These are phyloP conservation scores for Chymomyza caudatula DNA, from an alignment of 2,888 invertebrate species.

Conservation along the genomic window DNA sequence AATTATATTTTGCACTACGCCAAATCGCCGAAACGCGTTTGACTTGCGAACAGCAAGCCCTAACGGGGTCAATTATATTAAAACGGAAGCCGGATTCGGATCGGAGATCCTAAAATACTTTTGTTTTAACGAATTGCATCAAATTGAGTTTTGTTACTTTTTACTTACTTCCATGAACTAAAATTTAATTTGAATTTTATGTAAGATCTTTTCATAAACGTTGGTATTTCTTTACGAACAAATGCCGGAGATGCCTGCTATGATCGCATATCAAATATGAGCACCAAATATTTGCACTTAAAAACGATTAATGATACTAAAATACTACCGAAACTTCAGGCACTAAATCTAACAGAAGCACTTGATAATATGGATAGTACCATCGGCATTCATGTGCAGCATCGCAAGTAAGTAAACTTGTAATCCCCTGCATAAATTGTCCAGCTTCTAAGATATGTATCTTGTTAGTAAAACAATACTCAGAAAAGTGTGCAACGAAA, in stretches of 20 bases:
- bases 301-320: neutral
- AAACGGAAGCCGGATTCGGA: no score
- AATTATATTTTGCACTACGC: no score
- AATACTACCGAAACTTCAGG: neutral
- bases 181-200: no score
- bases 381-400: neutral
- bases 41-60: no score
- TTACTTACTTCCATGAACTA: no score
- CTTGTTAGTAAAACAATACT: neutral
- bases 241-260: constrained; percentile 21
- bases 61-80: no score
- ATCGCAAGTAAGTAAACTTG: neutral
- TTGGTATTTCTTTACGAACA: neutral
- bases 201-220: neutral
- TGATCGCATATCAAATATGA: constrained; percentile 6
- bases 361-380: neutral
- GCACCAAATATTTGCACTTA: neutral
- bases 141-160: no score
- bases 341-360: neutral
- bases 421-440: neutral
- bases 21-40: no score
- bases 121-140: no score
- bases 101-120: no score
- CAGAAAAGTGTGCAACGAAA: neutral
- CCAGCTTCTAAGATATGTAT: neutral